A percentile compares a stretch with the other conserved stretches of the same genome.
Evolutionary conservation across 2,888 invertebrate genomes (phyloP).

Genomic region (Cantharis rufa): DNA sequence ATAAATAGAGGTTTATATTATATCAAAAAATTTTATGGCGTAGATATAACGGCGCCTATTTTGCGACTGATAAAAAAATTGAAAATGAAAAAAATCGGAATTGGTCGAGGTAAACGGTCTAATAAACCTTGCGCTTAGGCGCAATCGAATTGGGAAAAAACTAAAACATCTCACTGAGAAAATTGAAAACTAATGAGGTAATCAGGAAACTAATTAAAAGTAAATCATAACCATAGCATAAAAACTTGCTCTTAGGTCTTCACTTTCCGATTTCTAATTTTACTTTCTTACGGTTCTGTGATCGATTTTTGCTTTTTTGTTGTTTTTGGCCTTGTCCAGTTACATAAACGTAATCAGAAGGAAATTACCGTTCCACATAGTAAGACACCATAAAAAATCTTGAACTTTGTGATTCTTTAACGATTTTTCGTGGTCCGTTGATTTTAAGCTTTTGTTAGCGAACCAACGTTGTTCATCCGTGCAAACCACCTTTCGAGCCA

Average conservation of each 20-base stretch:
- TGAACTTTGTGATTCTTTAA: neutral
- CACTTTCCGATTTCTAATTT: neutral
- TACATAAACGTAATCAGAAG: neutral
- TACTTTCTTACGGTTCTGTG: neutral
- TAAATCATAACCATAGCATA: neutral
- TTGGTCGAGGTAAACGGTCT: neutral
- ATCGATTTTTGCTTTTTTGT: neutral
- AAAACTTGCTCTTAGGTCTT: neutral
- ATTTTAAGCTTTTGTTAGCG: constrained; percentile 9
- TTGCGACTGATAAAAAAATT: neutral
- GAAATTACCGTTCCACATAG: neutral
- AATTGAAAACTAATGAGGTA: neutral
- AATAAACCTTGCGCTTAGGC: neutral
- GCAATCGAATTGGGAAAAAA: neutral
- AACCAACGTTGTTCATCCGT: constrained; percentile 11
- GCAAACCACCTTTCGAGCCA: constrained; percentile 6
- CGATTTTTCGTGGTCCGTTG: constrained; percentile 13
- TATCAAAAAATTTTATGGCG: neutral
- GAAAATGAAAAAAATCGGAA: neutral
- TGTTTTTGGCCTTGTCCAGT: neutral
- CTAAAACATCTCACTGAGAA: neutral
- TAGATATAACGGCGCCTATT: neutral
- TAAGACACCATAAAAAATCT: neutral
- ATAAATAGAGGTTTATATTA: neutral
- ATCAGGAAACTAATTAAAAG: neutral